Conservation (phyloP, 2,113 vertebrate species). For the Apteryx owenii region DNA sequence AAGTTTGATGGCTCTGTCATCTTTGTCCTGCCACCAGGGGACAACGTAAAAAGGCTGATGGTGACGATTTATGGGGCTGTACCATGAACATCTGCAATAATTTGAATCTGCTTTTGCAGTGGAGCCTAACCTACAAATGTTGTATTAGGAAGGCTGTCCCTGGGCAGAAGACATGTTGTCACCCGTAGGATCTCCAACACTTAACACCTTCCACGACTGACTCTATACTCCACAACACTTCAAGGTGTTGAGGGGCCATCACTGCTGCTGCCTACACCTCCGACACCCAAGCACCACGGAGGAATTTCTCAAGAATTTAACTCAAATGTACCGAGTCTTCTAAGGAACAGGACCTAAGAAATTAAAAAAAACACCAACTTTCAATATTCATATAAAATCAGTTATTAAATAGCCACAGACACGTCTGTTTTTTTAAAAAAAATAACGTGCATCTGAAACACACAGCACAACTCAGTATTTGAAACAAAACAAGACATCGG, state of each 20-base stretch:
- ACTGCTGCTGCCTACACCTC: neutral
- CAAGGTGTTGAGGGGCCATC: neutral
- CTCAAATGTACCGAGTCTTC: rapidly evolving
- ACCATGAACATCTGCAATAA: rapidly evolving
- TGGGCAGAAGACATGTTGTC: rapidly evolving
- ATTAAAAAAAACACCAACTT: neutral
- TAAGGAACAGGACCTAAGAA: neutral
- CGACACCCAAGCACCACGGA: neutral
- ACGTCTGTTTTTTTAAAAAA: rapidly evolving
- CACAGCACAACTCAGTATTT: neutral
- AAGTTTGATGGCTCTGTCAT: rapidly evolving
- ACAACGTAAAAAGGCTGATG: neutral
- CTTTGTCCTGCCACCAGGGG: neutral
- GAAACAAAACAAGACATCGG: rapidly evolving
- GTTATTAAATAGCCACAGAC: neutral
- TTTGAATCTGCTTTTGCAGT: neutral
- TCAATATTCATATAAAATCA: neutral
- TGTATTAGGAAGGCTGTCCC: rapidly evolving
- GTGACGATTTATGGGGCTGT: neutral
- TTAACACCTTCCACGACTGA: neutral
- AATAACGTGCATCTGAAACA: neutral
- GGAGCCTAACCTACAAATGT: neutral
- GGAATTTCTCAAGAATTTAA: rapidly evolving
- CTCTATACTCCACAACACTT: rapidly evolving
- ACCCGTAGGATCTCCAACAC: rapidly evolving